Base-by-base conservation (phyloP, 2,113 vertebrate genomes). In the Calidris pugnax region DNA sequence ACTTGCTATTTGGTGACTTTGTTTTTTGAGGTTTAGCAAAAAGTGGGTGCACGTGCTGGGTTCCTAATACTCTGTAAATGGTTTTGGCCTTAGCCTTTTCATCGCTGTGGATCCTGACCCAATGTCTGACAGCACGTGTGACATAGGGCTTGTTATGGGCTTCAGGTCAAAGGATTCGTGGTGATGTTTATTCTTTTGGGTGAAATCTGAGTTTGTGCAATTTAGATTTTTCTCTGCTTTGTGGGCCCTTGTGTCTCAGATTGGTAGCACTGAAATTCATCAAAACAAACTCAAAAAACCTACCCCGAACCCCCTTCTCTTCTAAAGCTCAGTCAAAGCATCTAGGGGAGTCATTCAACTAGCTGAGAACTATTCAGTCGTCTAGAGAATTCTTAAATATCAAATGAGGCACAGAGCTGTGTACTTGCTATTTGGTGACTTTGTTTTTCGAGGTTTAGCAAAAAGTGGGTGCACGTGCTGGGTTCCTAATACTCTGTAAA, bases 1-100 rank as follows among this genome's bases (percentile, higher is more conserved):
- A 35, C 48, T 77, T 77, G n/a, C 28, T 41, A 7, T 55, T 76
- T 17, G 26, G 5, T 47, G 30, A n/a, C 39, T 90, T 83, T 55
- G 9, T 33, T 66, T 47, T 69, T 62, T 9, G 2, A 75, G 53
- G 28, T 48, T 26, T 47, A 35, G 72, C 41, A 35, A 71, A 64
- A 77, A 48, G 12, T 48, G 48, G 24, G 48, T 18, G 15, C 1
- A 3, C 0, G 0, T 19, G 30, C 32, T 26, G 5, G 0, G 1
- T 71, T 71, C 23, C 30, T 62, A 41, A 41, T 41, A 32, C n/a
- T n/a, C 16, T 28, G 18, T 33, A 28, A 33, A 39, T 24, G 16
- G 16, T 47, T 84, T 84, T 84, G 28, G 41, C n/a, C n/a, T n/a
- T n/a, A n/a, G n/a, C n/a, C n/a, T n/a, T n/a, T n/a, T n/a, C 33